Evolutionary conservation across 2,113 vertebrate genomes (phyloP).

Genomic region (Tricholaema leucomelas): DNA sequence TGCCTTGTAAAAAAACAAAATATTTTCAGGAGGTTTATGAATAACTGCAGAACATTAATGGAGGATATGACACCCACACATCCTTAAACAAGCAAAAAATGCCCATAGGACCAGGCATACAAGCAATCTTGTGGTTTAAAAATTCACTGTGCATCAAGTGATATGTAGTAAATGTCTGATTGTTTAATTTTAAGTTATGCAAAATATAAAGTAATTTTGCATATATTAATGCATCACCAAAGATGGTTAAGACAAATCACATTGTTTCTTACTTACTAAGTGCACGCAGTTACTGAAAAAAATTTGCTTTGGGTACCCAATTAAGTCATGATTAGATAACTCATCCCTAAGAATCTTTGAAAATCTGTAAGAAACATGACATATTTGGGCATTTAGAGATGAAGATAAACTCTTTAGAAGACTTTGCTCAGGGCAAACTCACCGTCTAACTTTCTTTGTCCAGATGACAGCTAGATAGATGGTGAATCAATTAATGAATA

Average conservation of each 20-base stretch:
- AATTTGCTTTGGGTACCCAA: not conserved
- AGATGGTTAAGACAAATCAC: constrained; percentile 37
- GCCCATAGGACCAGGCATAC: not conserved
- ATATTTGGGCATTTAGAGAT: not conserved
- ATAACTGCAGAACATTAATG: not conserved
- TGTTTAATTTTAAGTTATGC: constrained; percentile 57
- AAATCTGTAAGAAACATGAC: not conserved
- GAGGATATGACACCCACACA: not conserved
- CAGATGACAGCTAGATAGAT: not conserved
- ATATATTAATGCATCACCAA: constrained; percentile 46
- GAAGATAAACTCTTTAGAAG: not conserved
- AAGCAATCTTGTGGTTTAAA: not conserved
- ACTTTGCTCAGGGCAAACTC: not conserved
- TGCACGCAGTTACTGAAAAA: not conserved
- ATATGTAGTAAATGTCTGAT: constrained; percentile 13
- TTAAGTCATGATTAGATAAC: constrained; percentile 14
- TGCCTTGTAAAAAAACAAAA: not conserved
- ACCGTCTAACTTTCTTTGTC: not conserved
- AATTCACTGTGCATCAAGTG: not conserved
- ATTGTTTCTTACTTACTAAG: not conserved
- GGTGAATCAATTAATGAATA: not conserved
- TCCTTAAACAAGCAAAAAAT: not conserved
- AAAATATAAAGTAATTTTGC: constrained; percentile 49
- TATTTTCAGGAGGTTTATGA: not conserved
- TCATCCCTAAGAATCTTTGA: not conserved